These are phyloP conservation scores for Drosophila limbata DNA, from an alignment of 2,888 invertebrate species.

Conservation along the genomic window DNA sequence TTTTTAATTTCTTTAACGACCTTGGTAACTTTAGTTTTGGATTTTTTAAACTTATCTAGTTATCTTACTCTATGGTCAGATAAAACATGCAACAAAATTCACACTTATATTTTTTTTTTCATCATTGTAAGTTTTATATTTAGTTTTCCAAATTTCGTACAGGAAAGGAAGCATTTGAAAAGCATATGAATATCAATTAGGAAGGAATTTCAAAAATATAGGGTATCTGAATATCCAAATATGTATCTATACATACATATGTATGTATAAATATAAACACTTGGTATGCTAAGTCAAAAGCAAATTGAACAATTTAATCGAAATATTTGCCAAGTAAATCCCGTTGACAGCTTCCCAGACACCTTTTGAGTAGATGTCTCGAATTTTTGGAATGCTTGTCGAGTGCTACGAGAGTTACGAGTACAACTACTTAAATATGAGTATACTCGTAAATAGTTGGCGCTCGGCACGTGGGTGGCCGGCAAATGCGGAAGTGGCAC, in stretches of 20 bases:
- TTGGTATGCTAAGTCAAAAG: slow-evolving; percentile 17
- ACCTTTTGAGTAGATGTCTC: slow-evolving; percentile 18
- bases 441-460: slow-evolving; percentile 43
- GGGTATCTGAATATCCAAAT: slow-evolving; percentile 6
- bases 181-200: not conserved
- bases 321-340: slow-evolving; percentile 27
- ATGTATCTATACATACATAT: too few relatives aligned
- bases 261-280: slow-evolving; percentile 1
- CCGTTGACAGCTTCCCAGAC: slow-evolving; percentile 36
- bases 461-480: slow-evolving; percentile 63
- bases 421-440: slow-evolving; percentile 24
- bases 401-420: slow-evolving; percentile 20
- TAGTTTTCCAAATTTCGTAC: not conserved
- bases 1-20: not conserved
- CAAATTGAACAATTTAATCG: slow-evolving; percentile 41
- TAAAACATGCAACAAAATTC: not conserved
- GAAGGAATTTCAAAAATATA: not conserved
- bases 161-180: not conserved
- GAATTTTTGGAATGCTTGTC: slow-evolving; percentile 15
- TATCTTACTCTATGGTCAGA: too few relatives aligned
- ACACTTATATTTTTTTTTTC: not conserved
- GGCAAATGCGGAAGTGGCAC: slow-evolving; percentile 71
- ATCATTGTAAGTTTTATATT: not conserved
- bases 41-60: not conserved
- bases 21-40: not conserved